Base-by-base conservation (phyloP, 1,140 invertebrate genomes). In the Halictus rubicundus region DNA sequence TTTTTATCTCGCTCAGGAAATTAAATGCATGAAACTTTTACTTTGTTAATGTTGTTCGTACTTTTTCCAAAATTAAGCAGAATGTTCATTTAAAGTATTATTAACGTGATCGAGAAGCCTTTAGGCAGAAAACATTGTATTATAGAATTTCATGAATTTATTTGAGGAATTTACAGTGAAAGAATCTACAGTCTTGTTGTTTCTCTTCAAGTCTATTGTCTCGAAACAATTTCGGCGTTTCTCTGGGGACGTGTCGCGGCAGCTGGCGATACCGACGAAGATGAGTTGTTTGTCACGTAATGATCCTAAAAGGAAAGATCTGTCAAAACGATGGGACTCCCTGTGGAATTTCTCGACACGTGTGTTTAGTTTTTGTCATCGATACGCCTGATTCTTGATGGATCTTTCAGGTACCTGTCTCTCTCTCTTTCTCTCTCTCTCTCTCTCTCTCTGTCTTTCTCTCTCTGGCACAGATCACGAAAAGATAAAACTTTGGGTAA, bases 201-300 rank as follows among this genome's bases (percentile, higher is more conserved):
- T n/a, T n/a, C n/a, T n/a, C n/a, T n/a, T n/a, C 32, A 5, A 32
- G 42, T 14, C 42, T 1, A 79, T 89, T 86, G 88, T 87, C 82
- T 82, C 73, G 16, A 9, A 63, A 57, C 5, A 27, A 61, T 69
- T 71, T 66, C n/a, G 37, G 37, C 12, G 23, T 66, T 64, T 16
- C 21, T 72, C 42, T 19, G 25, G 25, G n/a, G 68, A 59, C 37
- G 60, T 32, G 37, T 81, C n/a, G 60, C 42, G 32, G 54, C 42
- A 10, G 27, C 8, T 60, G 6, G 27, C 27, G 23, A 42, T 4
- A 42, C 70, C 3, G 79, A 64, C 46, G 64, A 25, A 19, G 39
- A 66, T 16, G 46, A 52, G 49, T 59, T 37, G 69, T 21, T 32
- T 60, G 46, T 23, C 66, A 49, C 21, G 60, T 32, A 66, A 85